These are phyloP conservation scores for Smittia sp. DNA, from an alignment of 2,888 invertebrate genomes.

Conservation along the genomic window DNA sequence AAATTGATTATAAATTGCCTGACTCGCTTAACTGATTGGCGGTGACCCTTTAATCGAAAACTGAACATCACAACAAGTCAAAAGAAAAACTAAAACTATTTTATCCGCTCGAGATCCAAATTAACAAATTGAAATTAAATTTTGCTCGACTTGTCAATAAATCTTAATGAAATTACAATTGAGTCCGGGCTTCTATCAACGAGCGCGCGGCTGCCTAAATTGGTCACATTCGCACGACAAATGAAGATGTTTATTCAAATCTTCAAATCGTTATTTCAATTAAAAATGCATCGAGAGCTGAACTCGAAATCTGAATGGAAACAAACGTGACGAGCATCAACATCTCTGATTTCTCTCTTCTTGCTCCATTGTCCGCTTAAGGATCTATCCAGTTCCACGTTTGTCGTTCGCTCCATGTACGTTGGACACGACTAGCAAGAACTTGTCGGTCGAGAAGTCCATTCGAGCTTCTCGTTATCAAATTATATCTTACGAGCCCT, in stretches of 20 bases:
- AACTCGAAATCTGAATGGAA: too few species aligned
- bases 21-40: constrained; percentile 12
- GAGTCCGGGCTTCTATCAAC: neutral
- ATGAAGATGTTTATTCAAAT: constrained; percentile 16
- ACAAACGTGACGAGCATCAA: too few species aligned
- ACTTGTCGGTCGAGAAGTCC: too few species aligned
- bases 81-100: neutral
- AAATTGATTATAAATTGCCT: neutral
- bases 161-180: constrained; percentile 12
- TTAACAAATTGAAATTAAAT: constrained; percentile 7
- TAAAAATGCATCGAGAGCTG: neutral
- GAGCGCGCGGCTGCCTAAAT: neutral
- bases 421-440: too few species aligned
- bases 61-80: neutral
- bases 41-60: constrained; percentile 12
- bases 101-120: neutral
- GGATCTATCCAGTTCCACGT: too few species aligned
- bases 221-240: neutral
- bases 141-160: neutral
- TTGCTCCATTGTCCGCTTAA: too few species aligned
- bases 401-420: too few species aligned
- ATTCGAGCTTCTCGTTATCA: too few species aligned
- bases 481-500: too few species aligned
- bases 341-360: too few species aligned
- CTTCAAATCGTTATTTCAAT: constrained; percentile 1